Conservation (phyloP, 2,113 vertebrate species). For the Scomber scombrus region DNA sequence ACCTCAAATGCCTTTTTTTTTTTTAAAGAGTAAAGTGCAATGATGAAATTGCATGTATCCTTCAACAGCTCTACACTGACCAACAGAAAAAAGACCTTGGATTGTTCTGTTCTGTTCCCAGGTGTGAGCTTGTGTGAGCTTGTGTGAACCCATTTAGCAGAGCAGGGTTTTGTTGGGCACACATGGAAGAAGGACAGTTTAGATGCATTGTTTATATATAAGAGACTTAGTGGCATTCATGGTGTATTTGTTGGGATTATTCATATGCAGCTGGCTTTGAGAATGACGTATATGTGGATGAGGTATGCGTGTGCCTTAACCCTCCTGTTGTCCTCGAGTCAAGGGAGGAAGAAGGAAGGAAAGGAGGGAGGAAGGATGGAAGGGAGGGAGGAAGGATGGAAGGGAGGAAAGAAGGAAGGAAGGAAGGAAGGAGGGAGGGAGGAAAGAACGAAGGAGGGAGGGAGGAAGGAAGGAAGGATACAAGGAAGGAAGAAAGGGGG, state of each 20-base stretch:
- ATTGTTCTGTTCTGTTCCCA: neutral
- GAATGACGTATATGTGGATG: neutral
- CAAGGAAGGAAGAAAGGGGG: too few species aligned
- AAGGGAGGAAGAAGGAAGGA: too few species aligned
- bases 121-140: neutral
- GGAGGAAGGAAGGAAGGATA: too few species aligned
- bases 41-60: neutral
- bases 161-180: neutral
- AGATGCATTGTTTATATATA: neutral
- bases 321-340: too few species aligned
- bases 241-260: too few species aligned
- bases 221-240: too few species aligned
- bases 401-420: too few species aligned
- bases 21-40: neutral
- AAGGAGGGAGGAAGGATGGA: too few species aligned
- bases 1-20: neutral
- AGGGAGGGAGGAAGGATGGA: too few species aligned
- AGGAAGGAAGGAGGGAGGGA: too few species aligned
- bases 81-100: neutral
- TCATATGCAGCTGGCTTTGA: neutral
- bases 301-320: neutral
- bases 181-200: neutral
- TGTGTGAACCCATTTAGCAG: neutral
- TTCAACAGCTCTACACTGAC: neutral
- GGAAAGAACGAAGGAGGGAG: too few species aligned